Evolutionary conservation across 2,888 invertebrate species (phyloP), one percentile per base, ranked within the genome.

Genomic region (Troides aeacus): DNA sequence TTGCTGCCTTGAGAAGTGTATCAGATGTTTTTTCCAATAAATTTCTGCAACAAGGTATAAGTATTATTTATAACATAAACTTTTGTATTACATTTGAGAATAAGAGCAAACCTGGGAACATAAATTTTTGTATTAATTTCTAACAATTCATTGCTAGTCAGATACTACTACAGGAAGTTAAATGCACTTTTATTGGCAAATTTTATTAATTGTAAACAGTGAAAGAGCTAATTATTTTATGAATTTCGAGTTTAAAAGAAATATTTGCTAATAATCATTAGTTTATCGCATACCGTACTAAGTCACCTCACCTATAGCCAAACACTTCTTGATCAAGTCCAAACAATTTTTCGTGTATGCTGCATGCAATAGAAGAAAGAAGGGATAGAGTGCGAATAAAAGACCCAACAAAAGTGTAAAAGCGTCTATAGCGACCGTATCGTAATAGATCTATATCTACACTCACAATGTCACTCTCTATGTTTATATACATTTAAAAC

Each of bases 11-110:
- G 78, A 97, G 93, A 77, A 97, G 94, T 78, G 95, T 94, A 87
- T 97, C 97, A 78, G 96, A 95, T 78, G 96, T 95, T 93, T 95
- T 96, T 90, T 97, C 96, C 85, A 96, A 93, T 82, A 96, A 93
- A 89, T 96, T 95, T 89, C 96, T 96, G 93, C 78, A 94, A 94
- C 88, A 88, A 90, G 15, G n/a, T 53, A 53, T n/a, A 53, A n/a
- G 18, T n/a, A 8, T 53, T 53, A 15, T 46, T 46, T 1, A 12
- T 12, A 46, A 2, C 12, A 15, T 12, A 10, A 46, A 46, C 12
- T 15, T 15, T 15, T 15, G 7, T 10, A 39, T 39, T 10, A 39
- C 8, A 10, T 10, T 1, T 39, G 39, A 0, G 10, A 39, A 39
- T 39, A 10, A 10, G 39, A 1, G 10, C 39, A 39, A 39, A 39